These are phyloP conservation scores for Eonycteris spelaea DNA, from an alignment of 2,113 vertebrate species.

Conservation along the genomic window DNA sequence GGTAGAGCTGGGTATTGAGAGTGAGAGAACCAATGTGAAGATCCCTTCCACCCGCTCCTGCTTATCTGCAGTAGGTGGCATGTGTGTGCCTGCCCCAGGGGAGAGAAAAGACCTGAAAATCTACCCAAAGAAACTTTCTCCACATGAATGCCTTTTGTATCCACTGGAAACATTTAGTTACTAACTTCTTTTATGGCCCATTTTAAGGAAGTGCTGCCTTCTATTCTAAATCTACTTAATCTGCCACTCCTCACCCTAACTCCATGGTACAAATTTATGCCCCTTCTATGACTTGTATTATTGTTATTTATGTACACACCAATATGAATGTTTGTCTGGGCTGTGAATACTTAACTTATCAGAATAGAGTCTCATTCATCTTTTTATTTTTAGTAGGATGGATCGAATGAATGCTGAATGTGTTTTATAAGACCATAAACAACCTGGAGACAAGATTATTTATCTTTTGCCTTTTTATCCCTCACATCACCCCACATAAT, in stretches of 20 bases:
- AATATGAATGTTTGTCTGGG: background rate
- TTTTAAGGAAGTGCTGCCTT: background rate
- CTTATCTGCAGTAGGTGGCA: background rate
- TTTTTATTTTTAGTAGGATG: slow-evolving; percentile 11
- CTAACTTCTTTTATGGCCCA: background rate
- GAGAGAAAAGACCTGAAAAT: background rate
- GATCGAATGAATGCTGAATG: slow-evolving; percentile 23
- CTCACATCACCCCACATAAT: background rate
- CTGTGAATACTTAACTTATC: background rate
- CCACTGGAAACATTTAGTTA: background rate
- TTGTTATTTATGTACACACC: background rate
- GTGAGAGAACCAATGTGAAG: background rate
- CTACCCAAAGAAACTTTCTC: background rate
- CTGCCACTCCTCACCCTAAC: background rate
- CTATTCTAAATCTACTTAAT: background rate
- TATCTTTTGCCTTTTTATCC: slow-evolving; percentile 29
- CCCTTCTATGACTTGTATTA: background rate
- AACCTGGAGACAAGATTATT: slow-evolving; percentile 38
- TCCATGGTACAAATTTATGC: background rate
- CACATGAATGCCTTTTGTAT: background rate
- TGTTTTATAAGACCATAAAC: background rate
- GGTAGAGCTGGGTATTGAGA: background rate
- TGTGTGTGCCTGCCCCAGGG: background rate
- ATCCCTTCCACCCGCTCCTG: background rate
- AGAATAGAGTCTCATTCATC: background rate